These are phyloP conservation scores for Phortica variegata DNA, from an alignment of 1,140 invertebrate genomes.

Conservation along the genomic window DNA sequence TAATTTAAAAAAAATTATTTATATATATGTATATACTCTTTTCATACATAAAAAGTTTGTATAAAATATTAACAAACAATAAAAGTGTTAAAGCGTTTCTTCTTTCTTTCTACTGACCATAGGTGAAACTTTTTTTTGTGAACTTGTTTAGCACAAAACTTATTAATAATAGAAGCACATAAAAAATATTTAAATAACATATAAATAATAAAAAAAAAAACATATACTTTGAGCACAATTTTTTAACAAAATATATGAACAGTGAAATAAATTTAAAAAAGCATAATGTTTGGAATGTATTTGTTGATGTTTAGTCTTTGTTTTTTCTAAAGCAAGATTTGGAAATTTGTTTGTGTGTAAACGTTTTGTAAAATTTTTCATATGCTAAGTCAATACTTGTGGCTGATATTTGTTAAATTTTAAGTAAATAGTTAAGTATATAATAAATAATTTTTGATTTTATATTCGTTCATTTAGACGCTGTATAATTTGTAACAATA, in stretches of 20 bases:
- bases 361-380: too few species aligned
- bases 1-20: slow-evolving; percentile 14
- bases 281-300: not conserved
- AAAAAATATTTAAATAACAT: too few species aligned
- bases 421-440: too few species aligned
- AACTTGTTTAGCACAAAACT: not conserved
- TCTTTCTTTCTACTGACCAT: not conserved
- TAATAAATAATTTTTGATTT: too few species aligned
- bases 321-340: slow-evolving; percentile 1
- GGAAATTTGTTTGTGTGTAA: not conserved
- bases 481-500: slow-evolving; percentile 34
- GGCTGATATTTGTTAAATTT: too few species aligned
- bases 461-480: too few species aligned
- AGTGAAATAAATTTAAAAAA: not conserved
- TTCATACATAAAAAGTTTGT: slow-evolving; percentile 22
- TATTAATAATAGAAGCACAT: too few species aligned
- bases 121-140: too few species aligned
- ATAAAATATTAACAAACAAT: slow-evolving; percentile 17
- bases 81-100: slow-evolving; percentile 6
- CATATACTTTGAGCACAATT: too few species aligned
- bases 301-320: not conserved
- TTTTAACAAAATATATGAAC: too few species aligned
- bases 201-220: too few species aligned
- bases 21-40: slow-evolving; percentile 17
- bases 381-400: too few species aligned